Base-by-base conservation (phyloP, 2,113 vertebrate species). In the Gobius niger region DNA sequence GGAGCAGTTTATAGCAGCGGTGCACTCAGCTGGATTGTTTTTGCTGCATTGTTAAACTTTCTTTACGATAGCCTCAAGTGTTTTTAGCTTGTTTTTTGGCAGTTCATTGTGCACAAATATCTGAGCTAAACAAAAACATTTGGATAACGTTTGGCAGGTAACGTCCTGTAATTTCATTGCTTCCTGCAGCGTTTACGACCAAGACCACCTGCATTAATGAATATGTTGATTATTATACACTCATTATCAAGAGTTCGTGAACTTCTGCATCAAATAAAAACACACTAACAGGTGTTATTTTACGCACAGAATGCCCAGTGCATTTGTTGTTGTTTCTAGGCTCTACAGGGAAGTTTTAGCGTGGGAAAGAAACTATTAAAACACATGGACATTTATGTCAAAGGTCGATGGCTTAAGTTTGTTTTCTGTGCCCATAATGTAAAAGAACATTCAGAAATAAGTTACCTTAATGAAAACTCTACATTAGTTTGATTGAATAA, bases 141-240 rank as follows among this genome's bases (percentile, higher is more conserved):
- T 44, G 60, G 60, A 44, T 46, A 44, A 62, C 60, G 4, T 44
- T 47, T 63, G 61, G 61, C 44, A 63, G 44, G 61, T 63, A 63
- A 46, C 7, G 40, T 63, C 61, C 12, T 46, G 18, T 47, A 63
- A 63, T 47, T 63, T 63, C 61, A 63, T 44, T 63, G 61, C 61
- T 63, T 63, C 61, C 61, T 63, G 61, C 44, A 19, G 15, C 11
- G 42, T 63, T 63, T 19, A 63, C 44, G 12, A 47, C 61, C 61
- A 63, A 46, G 61, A 63, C 61, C 61, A 63, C 61, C 61, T 63
- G 61, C 61, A 63, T 44, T 63, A 63, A 63, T 63, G 61, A 63
- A 63, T 46, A 63, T 47, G 16, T 47, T 63, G 46, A 63, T 63
- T 44, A 63, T 63, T 46, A 18, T 47, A 63, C 42, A 63, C 61